phyloP scores from a whole-genome alignment of 2,113 vertebrate species.

The Cyrtonyx montezumae region DNA sequence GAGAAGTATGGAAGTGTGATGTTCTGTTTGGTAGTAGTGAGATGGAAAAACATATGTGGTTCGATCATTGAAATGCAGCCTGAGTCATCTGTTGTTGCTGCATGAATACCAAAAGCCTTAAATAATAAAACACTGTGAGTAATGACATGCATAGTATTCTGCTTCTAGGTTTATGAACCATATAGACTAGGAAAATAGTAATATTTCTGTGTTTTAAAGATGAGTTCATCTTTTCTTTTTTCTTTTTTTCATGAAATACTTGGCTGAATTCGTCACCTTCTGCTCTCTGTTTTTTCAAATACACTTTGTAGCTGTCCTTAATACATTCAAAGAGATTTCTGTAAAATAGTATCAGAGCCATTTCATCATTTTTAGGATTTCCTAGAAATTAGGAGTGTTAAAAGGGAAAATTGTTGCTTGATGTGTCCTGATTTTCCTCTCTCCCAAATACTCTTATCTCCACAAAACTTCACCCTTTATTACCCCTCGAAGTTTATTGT shows the following conservation, averaged over 20 bases:
- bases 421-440: not conserved
- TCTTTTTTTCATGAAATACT: not conserved
- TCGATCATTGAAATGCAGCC: not conserved
- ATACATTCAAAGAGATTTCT: not conserved
- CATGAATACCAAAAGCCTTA: not conserved
- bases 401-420: not conserved
- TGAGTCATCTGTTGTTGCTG: not conserved
- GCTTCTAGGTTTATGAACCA: not conserved
- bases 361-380: not conserved
- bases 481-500: not conserved
- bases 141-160: not conserved
- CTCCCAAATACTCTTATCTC: not conserved
- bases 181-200: not conserved
- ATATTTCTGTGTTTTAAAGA: not conserved
- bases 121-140: not conserved
- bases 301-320: not conserved
- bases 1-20: not conserved
- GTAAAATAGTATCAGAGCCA: not conserved
- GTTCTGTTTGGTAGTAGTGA: not conserved
- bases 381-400: not conserved
- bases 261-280: not conserved
- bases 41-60: not conserved
- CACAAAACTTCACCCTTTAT: not conserved
- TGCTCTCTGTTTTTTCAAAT: not conserved
- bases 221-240: accelerated